Conservation (phyloP, 2,113 vertebrate genomes). For the Hippotragus niger region DNA sequence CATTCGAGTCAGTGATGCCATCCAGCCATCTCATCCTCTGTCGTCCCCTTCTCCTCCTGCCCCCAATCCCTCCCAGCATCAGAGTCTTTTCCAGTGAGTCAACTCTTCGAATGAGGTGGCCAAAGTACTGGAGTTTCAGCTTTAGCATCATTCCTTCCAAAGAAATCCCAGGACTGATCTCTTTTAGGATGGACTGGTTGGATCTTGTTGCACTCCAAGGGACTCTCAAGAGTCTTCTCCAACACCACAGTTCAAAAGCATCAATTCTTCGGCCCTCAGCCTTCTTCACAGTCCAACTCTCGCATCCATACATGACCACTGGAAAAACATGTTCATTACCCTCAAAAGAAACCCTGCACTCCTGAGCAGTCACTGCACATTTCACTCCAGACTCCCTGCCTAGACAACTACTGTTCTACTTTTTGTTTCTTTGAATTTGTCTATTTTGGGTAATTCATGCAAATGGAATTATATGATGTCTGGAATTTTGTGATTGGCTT, state of each 20-base stretch:
- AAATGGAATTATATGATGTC: neutral
- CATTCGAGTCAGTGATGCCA: rapidly evolving
- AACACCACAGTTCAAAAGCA: too few species aligned
- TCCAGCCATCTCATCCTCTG: too few species aligned
- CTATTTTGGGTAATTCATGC: neutral
- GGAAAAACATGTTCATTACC: neutral
- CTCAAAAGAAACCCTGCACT: neutral
- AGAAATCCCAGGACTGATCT: too few species aligned
- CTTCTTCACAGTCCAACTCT: too few species aligned
- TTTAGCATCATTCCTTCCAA: too few species aligned
- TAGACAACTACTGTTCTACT: neutral
- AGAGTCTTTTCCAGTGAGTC: too few species aligned
- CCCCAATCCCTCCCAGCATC: too few species aligned
- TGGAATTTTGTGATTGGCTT: neutral
- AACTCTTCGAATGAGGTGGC: rapidly evolving
- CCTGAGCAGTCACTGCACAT: neutral
- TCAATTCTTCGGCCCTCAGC: rapidly evolving
- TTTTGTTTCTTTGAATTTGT: neutral
- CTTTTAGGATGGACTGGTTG: rapidly evolving
- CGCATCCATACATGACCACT: too few species aligned
- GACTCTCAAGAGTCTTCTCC: too few species aligned
- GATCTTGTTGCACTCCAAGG: too few species aligned
- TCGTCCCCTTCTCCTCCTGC: too few species aligned
- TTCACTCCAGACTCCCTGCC: neutral
- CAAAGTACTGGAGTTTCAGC: too few species aligned